phyloP scores from a whole-genome alignment of 2,113 vertebrate genomes.

The Perognathus longimembris region DNA sequence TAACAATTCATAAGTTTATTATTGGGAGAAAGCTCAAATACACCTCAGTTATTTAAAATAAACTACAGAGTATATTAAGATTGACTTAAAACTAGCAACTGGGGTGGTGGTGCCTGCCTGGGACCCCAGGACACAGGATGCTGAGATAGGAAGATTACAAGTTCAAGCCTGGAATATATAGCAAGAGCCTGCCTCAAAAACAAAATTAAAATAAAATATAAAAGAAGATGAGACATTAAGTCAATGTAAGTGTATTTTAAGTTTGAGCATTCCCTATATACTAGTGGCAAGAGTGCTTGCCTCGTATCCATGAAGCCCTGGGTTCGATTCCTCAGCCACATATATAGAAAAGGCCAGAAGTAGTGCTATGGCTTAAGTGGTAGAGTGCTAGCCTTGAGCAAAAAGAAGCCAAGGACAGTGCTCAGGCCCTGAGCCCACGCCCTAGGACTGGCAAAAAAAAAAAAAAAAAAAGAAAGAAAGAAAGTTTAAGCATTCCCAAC shows the following conservation, averaged over 20 bases:
- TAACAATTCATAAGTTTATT: background rate
- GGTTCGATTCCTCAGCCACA: too few relatives aligned
- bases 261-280: constrained; percentile 59
- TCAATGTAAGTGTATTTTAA: constrained; percentile 50
- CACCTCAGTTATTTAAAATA: constrained; percentile 26
- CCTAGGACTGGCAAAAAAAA: too few relatives aligned
- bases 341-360: too few relatives aligned
- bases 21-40: constrained; percentile 10
- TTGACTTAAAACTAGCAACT: constrained; percentile 51
- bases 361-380: too few relatives aligned
- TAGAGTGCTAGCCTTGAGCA: too few relatives aligned
- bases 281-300: too few relatives aligned
- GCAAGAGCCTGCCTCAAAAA: background rate
- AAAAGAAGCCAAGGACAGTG: too few relatives aligned
- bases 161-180: background rate
- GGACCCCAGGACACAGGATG: background rate
- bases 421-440: too few relatives aligned
- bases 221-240: background rate
- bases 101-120: background rate
- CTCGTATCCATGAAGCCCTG: too few relatives aligned
- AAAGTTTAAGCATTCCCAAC: constrained; percentile 64
- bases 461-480: too few relatives aligned
- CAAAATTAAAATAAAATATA: background rate
- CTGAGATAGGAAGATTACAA: background rate
- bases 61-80: constrained; percentile 31